Evolutionary conservation across 2,797 vertebrate species (phyloP), one percentile per base, ranked within the genome.

Genomic region (Malurus splendens): DNA sequence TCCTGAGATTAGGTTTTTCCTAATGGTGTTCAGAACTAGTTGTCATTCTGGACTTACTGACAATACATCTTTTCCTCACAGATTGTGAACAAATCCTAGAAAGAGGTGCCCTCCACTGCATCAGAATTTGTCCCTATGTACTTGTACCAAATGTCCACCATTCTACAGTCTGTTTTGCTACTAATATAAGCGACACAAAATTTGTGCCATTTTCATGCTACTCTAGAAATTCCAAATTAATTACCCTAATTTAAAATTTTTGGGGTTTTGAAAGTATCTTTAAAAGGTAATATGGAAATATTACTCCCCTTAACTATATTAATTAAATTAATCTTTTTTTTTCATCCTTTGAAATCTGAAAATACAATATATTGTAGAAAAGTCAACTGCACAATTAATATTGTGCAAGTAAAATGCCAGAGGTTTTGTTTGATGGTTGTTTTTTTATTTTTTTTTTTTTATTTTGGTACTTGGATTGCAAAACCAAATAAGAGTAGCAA

Each of bases 401-500:
- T 16, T 66, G 22, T 41, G 27, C 39, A 77, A 77, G n/a, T 10
- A 89, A 93, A 80, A 59, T 45, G 51, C 7, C 89, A 82, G 59
- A 54, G n/a, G 51, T 44, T 68, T 75, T 62, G 42, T 74, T 60
- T 38, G 28, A 33, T 68, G 28, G 1, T 18, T 81, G 14, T 14
- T 4, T 10, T 7, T 28, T 18, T 81, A 13, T 11, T 4, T 10
- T 7, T 28, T 68, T 68, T 44, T 71, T 59, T 77, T 87, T 7
- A 61, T 80, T 88, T 47, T 88, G 24, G 36, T 39, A 81, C 51
- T 75, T 59, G 36, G 25, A 86, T 65, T 88, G 72, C 18, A 78
- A 87, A 93, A 82, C 80, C 80, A 77, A 88, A 30, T 60, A 76
- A 38, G 18, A 68, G 22, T 59, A 77, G 72, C 75, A 89, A 75